These are phyloP conservation scores for Tenthredo notha DNA, from an alignment of 2,888 invertebrate species.

Conservation along the genomic window DNA sequence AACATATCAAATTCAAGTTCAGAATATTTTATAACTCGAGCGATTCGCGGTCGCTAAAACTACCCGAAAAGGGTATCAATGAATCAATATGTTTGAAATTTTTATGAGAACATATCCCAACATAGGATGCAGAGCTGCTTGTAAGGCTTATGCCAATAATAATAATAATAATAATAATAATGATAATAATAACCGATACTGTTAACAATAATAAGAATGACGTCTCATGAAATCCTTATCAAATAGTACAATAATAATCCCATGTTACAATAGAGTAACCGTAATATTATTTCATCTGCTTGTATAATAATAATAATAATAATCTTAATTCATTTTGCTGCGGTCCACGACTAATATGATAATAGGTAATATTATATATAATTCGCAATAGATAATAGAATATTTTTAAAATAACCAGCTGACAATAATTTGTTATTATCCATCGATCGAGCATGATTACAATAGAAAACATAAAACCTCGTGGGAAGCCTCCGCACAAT, in stretches of 20 bases:
- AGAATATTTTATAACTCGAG: constrained; percentile 12
- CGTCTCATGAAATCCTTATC: constrained; percentile 67
- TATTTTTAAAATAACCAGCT: constrained; percentile 68
- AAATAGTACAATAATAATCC: constrained; percentile 69
- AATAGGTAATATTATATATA: constrained; percentile 58
- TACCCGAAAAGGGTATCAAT: background rate
- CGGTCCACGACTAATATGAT: constrained; percentile 61
- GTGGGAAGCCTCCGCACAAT: constrained; percentile 68
- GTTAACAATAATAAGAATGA: constrained; percentile 70
- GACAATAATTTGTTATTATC: constrained; percentile 69
- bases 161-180: constrained; percentile 68
- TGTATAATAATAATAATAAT: constrained; percentile 60
- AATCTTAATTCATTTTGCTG: constrained; percentile 63
- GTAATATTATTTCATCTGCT: constrained; percentile 56
- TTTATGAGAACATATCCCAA: constrained; percentile 3
- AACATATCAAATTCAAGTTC: background rate
- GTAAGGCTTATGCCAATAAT: constrained; percentile 58
- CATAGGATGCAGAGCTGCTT: constrained; percentile 18
- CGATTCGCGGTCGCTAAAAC: background rate
- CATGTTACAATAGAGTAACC: constrained; percentile 61
- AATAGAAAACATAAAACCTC: constrained; percentile 67
- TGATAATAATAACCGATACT: constrained; percentile 67
- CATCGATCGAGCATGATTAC: constrained; percentile 67
- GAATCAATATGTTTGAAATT: constrained; percentile 15
- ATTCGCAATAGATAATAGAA: constrained; percentile 66